A percentile compares a stretch with the other conserved stretches of the same genome.
Conservation (phyloP, 2,888 invertebrate species). For the Temnothorax rugatulus region DNA sequence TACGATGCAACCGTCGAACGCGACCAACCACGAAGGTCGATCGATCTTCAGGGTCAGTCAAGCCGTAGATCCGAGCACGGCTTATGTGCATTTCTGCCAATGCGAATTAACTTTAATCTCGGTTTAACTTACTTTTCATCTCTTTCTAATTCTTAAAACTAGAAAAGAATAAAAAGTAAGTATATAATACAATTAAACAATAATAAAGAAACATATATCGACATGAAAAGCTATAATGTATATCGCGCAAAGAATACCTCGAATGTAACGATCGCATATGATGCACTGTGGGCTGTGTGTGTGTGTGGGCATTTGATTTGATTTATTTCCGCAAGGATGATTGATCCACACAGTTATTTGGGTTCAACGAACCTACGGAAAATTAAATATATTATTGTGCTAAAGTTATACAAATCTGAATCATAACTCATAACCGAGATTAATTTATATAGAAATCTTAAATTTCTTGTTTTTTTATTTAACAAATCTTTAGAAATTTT, state of each 20-base stretch:
- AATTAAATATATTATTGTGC: no score
- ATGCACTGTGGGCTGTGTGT: no score
- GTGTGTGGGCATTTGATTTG: no score
- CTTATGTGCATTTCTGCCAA: background rate
- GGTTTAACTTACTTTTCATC: no score
- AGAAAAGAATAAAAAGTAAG: no score
- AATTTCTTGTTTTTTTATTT: background rate
- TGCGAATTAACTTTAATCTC: no score
- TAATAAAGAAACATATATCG: no score
- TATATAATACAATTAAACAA: no score
- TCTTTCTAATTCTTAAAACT: no score
- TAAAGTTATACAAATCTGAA: background rate
- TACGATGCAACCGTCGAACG: constrained; percentile 71
- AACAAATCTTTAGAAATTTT: background rate
- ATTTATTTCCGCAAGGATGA: background rate
- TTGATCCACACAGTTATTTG: background rate
- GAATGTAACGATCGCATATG: no score
- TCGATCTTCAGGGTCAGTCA: constrained; percentile 64
- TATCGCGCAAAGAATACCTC: no score
- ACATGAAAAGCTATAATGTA: no score
- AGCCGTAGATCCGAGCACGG: background rate
- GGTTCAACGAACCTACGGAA: background rate
- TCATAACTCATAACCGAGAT: background rate
- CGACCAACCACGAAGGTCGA: constrained; percentile 66
- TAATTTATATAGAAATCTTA: background rate